Evolutionary conservation across 2,888 invertebrate genomes (phyloP), one percentile per base, ranked within the genome.

Genomic region (Polydrusus tereticollis): DNA sequence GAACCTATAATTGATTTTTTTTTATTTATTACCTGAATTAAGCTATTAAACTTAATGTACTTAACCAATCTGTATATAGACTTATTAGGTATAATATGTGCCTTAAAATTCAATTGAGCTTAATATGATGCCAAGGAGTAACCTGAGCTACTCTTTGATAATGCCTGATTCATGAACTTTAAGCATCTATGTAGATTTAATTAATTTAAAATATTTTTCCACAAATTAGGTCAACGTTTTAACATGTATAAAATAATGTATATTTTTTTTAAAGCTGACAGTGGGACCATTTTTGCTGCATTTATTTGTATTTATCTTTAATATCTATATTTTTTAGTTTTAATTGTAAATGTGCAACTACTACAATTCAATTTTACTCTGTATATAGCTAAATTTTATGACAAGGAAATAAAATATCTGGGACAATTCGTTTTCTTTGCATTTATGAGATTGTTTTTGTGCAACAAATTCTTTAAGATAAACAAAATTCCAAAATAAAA

Each of bases 31-130:
- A 55, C 52, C 29, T 6, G 16, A 29, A 16, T 29, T 26, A 52
- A 18, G 26, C 58, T 18, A 14, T n/a, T n/a, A n/a, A n/a, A 16
- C 20, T 38, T 10, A 41, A 69, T 77, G 81, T 81, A 81, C 80
- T 81, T 81, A 81, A 80, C 73, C 76, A 73, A 73, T 73, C 70
- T 78, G 76, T 80, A 78, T 69, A 75, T 77, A 78, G 72, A 74
- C 67, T 74, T 55, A 55, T 74, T 76, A 76, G 77, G 77, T 79
- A 76, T n/a, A n/a, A n/a, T 76, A 76, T 76, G 80, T 80, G 80
- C 80, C 81, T 81, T 80, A 80, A 77, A 69, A 71, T 29, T 26
- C 29, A 16, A 60, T 10, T 45, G 26, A 60, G 41, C 43, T 60
- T 26, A 45, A 60, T 16, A 26, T 12, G 23, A 60, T n/a, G n/a